Conservation (phyloP, 2,888 invertebrate species). For the Notodromas monacha region DNA sequence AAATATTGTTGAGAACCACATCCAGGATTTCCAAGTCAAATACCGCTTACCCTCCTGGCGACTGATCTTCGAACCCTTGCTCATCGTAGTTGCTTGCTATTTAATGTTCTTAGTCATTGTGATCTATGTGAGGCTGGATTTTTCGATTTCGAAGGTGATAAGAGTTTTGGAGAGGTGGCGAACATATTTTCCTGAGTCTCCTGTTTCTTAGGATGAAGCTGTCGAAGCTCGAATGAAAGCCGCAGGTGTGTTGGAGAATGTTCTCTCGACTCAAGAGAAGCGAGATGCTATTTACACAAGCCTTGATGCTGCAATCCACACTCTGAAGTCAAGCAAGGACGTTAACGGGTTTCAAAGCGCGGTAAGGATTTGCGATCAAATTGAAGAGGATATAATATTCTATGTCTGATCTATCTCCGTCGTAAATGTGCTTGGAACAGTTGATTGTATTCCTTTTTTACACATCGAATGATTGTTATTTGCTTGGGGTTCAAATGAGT, state of each 20-base stretch:
- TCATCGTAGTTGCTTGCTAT: constrained; percentile 59
- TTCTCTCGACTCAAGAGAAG: constrained; percentile 24
- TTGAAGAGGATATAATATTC: too few relatives aligned
- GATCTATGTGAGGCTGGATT: constrained; percentile 74
- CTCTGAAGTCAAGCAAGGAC: constrained; percentile 27
- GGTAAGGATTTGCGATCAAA: constrained; percentile 9
- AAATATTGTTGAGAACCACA: constrained; percentile 81
- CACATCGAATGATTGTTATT: too few relatives aligned
- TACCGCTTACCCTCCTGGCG: constrained; percentile 55
- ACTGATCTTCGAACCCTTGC: constrained; percentile 68
- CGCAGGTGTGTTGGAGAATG: constrained; percentile 20
- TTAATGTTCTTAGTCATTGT: constrained; percentile 64
- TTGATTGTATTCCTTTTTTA: too few relatives aligned
- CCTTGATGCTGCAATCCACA: constrained; percentile 25
- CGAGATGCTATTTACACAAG: constrained; percentile 25
- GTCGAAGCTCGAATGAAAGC: constrained; percentile 20
- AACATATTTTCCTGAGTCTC: background rate
- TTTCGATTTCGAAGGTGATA: constrained; percentile 33
- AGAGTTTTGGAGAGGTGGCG: background rate
- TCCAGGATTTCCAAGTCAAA: constrained; percentile 61
- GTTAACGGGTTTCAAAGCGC: constrained; percentile 15
- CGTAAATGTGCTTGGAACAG: too few relatives aligned
- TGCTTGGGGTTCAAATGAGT: too few relatives aligned
- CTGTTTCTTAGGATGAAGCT: constrained; percentile 18
- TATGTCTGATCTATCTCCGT: too few relatives aligned